A percentile compares a stretch with the other conserved stretches of the same genome.
Evolutionary conservation across 2,113 vertebrate genomes (phyloP).

Genomic region (Bubalus kerabau): DNA sequence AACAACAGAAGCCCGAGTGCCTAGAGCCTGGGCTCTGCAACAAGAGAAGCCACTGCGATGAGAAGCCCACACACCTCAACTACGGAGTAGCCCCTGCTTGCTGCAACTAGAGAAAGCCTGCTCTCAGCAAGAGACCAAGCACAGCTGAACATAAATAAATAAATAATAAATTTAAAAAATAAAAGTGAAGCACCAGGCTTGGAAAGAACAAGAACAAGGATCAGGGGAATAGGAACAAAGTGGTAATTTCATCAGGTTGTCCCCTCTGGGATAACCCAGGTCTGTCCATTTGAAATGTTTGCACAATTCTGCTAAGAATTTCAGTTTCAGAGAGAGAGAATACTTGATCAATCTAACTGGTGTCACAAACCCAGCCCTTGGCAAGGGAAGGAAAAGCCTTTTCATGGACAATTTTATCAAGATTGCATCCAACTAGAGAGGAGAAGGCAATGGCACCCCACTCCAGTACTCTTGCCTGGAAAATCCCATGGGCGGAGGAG

Average conservation of each 20-base stretch:
- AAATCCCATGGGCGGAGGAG: no score
- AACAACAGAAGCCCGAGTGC: accelerated
- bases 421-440: background rate
- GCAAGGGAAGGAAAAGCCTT: background rate
- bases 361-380: background rate
- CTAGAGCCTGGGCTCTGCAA: background rate
- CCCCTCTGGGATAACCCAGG: background rate
- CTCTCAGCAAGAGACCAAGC: background rate
- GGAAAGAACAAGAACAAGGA: background rate
- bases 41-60: background rate
- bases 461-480: no score
- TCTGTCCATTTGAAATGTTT: accelerated
- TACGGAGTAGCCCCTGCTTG: background rate
- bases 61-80: background rate
- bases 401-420: background rate
- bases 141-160: background rate
- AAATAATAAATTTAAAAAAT: background rate
- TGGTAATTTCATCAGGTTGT: background rate
- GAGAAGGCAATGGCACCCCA: no score
- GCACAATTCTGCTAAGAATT: background rate
- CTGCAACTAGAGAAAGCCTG: background rate
- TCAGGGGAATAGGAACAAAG: background rate
- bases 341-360: background rate
- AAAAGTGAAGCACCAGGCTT: background rate
- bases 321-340: background rate